Base-by-base conservation (phyloP, 2,888 invertebrate species). In the Napeogenes inachia region DNA sequence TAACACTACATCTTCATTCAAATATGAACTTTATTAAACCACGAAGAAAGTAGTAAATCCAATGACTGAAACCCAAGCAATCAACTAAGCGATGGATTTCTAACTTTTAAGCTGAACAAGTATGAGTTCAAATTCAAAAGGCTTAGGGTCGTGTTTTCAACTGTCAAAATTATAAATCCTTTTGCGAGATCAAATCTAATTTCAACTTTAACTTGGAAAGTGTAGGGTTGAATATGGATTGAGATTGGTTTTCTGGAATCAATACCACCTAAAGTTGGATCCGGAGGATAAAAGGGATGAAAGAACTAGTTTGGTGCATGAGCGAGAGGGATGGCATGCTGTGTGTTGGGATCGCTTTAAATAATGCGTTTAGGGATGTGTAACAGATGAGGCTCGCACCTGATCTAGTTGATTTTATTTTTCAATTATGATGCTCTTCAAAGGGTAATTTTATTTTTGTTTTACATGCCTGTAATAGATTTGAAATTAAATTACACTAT, bases 371-470 rank as follows among this genome's bases (percentile, higher is more conserved):
- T 77, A 79, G 81, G 82, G 81, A 79, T 80, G 77, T 76, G 73
- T 73, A 70, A 68, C 82, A 83, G 83, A 84, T 79, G 83, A 78
- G 81, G 67, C 78, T 70, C 71, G 80, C 89, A 89, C 88, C 89
- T 89, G 89, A 87, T 85, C 80, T 78, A 64, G 70, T 79, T 84
- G 83, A 86, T 87, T 86, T 85, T 87, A 84, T 87, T 85, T 86
- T 85, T 78, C 85, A 88, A 87, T 78, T 77, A 77, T 72, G 73
- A 72, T 68, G 42, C 63, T 67, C 68, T 70, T 68, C 63, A 70
- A 71, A 68, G 73, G 69, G 67, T 71, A 67, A 66, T 70, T 67
- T 68, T 66, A 68, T 67, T 67, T 68, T 59, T 64, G 45, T 35
- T 21, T 21, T 21, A 21, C 21, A 21, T 21, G 21, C 21, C 21